Evolutionary conservation across 2,797 vertebrate genomes (phyloP).

Genomic region (Gobio occitaniae): DNA sequence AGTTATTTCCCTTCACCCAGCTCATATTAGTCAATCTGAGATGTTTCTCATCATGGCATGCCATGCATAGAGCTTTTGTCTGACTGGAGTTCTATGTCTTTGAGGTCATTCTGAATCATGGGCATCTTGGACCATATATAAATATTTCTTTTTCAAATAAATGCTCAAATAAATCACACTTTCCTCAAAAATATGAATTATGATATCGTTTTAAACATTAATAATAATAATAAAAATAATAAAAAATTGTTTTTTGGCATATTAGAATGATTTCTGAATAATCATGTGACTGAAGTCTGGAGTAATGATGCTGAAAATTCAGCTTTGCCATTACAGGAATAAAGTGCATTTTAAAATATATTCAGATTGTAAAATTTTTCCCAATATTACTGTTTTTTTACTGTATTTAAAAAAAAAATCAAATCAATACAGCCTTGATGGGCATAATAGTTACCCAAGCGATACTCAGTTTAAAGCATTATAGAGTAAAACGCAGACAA

Average conservation of each 20-base stretch:
- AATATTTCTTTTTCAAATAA: too few species aligned
- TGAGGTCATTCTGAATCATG: background rate
- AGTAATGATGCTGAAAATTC: too few species aligned
- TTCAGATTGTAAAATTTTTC: background rate
- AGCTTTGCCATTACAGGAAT: too few species aligned
- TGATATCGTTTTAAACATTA: too few species aligned
- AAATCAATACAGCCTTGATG: background rate
- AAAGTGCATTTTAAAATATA: background rate
- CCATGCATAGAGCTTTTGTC: background rate
- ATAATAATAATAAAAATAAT: too few species aligned
- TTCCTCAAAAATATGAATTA: too few species aligned
- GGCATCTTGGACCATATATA: background rate
- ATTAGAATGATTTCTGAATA: too few species aligned
- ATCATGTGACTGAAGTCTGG: too few species aligned
- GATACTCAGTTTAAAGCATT: background rate
- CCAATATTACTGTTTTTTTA: background rate
- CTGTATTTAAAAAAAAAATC: background rate
- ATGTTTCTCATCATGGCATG: background rate
- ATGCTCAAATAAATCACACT: too few species aligned
- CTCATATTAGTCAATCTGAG: background rate
- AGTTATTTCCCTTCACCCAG: constrained; percentile 5
- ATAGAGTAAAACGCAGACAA: background rate
- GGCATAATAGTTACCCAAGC: background rate
- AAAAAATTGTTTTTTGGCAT: too few species aligned
- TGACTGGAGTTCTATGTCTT: background rate